Evolutionary conservation across 2,113 vertebrate genomes (phyloP).

Genomic region (Percina caprodes): DNA sequence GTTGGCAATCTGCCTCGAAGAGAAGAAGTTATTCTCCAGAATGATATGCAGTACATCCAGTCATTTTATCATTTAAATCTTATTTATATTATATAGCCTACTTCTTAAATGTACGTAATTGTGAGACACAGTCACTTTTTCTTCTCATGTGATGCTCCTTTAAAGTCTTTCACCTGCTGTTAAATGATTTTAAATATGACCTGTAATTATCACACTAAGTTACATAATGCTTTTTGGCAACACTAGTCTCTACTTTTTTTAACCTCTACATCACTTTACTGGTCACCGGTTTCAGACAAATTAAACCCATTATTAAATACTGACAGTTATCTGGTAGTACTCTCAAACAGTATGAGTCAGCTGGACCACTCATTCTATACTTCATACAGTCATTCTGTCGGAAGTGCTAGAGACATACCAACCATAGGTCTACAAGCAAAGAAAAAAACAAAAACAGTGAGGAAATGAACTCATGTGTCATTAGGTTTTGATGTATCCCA

Average conservation of each 20-base stretch:
- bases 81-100: not conserved
- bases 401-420: not conserved
- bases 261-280: not conserved
- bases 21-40: not conserved
- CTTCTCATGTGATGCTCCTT: not conserved
- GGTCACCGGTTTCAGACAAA: not conserved
- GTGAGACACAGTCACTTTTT: not conserved
- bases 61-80: not conserved
- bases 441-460: not conserved
- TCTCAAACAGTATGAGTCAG: constrained; percentile 15
- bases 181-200: not conserved
- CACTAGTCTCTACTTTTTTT: not conserved
- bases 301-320: too few species aligned
- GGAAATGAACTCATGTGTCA: constrained; percentile 33
- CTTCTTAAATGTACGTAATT: not conserved
- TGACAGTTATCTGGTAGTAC: not conserved
- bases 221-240: not conserved
- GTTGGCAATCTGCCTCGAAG: not conserved
- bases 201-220: not conserved
- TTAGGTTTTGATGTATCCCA: not conserved
- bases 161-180: not conserved
- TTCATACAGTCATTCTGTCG: not conserved
- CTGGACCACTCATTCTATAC: not conserved
- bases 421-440: not conserved
- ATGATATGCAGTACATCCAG: not conserved